Conservation (phyloP, 2,113 vertebrate species). For the Hiodon tergisus region DNA sequence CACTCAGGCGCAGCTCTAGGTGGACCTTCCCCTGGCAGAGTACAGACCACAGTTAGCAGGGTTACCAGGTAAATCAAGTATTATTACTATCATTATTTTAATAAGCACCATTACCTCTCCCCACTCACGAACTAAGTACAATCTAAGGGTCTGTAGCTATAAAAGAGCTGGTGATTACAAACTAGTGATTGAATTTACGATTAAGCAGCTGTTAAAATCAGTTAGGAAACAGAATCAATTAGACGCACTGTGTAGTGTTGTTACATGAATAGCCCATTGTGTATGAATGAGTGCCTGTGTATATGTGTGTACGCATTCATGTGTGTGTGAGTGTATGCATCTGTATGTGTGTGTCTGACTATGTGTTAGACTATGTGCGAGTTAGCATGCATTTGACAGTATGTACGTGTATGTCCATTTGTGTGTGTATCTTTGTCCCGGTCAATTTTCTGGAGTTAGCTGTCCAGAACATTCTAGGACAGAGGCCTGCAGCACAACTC, state of each 20-base stretch:
- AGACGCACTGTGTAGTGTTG: too few relatives aligned
- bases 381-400: background rate
- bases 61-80: constrained; percentile 13
- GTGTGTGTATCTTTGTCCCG: background rate
- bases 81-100: too few relatives aligned
- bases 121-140: too few relatives aligned
- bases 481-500: constrained; percentile 48
- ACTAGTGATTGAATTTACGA: too few relatives aligned
- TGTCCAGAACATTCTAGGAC: constrained; percentile 25
- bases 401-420: background rate
- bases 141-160: too few relatives aligned
- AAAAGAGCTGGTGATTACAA: too few relatives aligned
- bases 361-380: background rate
- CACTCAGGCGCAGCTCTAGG: constrained; percentile 88
- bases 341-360: background rate
- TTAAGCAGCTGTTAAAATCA: too few relatives aligned
- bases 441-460: background rate
- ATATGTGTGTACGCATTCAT: background rate
- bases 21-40: constrained; percentile 89
- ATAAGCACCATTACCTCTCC: too few relatives aligned
- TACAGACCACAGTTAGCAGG: constrained; percentile 24
- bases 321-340: background rate
- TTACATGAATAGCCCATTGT: background rate
- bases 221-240: too few relatives aligned
- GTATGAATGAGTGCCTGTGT: background rate